These are phyloP conservation scores for Sebastes trivittatus DNA, from an alignment of 2,797 vertebrate species.

Conservation along the genomic window DNA sequence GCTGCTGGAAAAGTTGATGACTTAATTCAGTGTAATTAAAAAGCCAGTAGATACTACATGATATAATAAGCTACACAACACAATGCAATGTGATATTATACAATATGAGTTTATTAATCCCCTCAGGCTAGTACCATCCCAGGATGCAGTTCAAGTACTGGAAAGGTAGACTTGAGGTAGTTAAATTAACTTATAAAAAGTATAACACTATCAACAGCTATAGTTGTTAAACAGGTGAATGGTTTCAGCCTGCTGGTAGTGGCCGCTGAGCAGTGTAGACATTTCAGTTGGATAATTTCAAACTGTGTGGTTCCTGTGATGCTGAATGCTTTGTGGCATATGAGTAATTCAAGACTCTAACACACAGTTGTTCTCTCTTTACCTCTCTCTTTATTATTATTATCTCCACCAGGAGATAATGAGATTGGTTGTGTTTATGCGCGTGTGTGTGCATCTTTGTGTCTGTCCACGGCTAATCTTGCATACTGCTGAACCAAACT, in stretches of 20 bases:
- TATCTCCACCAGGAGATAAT: too few species aligned
- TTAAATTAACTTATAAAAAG: background rate
- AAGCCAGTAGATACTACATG: background rate
- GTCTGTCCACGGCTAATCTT: background rate
- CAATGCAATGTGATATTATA: background rate
- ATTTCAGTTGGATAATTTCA: slow-evolving; percentile 4
- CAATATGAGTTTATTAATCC: background rate
- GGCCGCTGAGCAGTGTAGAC: background rate
- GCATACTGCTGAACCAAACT: too few species aligned
- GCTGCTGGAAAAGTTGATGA: background rate
- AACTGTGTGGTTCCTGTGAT: background rate
- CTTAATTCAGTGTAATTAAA: background rate
- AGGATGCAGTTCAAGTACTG: background rate
- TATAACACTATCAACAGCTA: background rate
- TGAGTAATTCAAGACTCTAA: background rate
- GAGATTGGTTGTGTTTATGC: too few species aligned
- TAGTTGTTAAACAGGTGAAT: slow-evolving; percentile 4
- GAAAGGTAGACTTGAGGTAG: background rate
- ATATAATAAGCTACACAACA: background rate
- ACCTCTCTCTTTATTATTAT: background rate
- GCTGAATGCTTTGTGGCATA: background rate
- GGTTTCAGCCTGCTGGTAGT: background rate
- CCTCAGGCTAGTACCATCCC: background rate
- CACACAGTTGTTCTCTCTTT: background rate
- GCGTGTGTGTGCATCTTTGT: fast-evolving